Conservation (phyloP, 2,113 vertebrate species). For the Pagrus major region DNA sequence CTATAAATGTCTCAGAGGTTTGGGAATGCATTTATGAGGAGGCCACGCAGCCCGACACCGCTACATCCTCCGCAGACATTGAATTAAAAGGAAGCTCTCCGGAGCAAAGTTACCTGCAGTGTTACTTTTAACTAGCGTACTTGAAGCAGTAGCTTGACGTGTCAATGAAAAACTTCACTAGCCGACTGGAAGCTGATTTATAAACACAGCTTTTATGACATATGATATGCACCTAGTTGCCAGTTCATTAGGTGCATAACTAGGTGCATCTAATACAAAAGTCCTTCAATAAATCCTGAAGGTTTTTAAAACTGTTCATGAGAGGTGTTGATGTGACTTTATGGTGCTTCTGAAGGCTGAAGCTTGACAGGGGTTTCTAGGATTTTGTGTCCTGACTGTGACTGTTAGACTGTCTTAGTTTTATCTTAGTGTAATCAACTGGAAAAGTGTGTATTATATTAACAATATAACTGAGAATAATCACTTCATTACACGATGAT, state of each 20-base stretch:
- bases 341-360: not conserved
- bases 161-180: not conserved
- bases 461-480: not conserved
- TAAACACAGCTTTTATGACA: not conserved
- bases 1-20: not conserved
- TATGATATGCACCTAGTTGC: not conserved
- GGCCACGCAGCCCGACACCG: not conserved
- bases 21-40: not conserved
- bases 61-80: not conserved
- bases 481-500: not conserved
- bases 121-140: not conserved
- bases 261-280: not conserved
- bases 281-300: not conserved
- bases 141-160: not conserved
- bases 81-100: too few relatives aligned
- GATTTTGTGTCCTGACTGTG: too few relatives aligned
- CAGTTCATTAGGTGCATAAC: not conserved
- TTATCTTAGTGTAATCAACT: too few relatives aligned
- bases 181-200: not conserved
- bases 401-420: too few relatives aligned
- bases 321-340: not conserved
- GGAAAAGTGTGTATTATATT: not conserved
- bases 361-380: too few relatives aligned
- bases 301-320: too few relatives aligned
- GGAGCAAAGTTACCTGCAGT: not conserved